Evolutionary conservation across 1,140 invertebrate genomes (phyloP), one percentile per base, ranked within the genome.

Genomic region (Pseudachorutes palmiensis): DNA sequence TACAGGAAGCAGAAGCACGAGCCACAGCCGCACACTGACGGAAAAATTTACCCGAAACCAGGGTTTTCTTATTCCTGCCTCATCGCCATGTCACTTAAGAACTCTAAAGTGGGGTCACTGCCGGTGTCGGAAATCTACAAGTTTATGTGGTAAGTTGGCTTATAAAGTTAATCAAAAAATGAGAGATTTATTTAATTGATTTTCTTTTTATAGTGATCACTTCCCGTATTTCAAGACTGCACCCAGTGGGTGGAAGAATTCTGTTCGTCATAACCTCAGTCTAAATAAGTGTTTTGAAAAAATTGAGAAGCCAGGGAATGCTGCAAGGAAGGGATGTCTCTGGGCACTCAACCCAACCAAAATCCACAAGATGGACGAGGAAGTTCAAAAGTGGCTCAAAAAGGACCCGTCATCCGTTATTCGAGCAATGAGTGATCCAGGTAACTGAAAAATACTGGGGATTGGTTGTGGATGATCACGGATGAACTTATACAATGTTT

Each of bases 101-200:
- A 98, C 77, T 97, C 93, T 62, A 84, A 87, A 72, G 90, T 88
- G 63, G 95, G 95, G 58, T 94, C 91, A 74, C 79, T 98, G 73
- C 95, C 95, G 1, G 95, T 98, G 5, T 96, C 94, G 5, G 95
- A 98, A 82, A 98, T 98, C 70, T 98, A 98, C 78, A 95, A 92
- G 78, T 98, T 98, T 77, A 97, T 98, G 88, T 97, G 91, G 91
- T 94, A 81, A 86, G 87, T 85, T 14, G 68, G 51, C 24, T 48
- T 36, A 55, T 29, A 62, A 62, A 58, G 22, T 66, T 5, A 48
- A 32, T 14, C 26, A 5, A 57, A 5, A 24, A 57, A 26, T 16
- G 19, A 55, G 5, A n/a, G 9, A n/a, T 51, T 62, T 63, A 1
- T 9, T 14, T 19, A 60, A 28, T 65, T 57, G 5, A 5, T 30